A percentile compares a stretch with the other conserved stretches of the same genome.
phyloP scores from a whole-genome alignment of 2,888 invertebrate genomes.

The Lydus trimaculatus region DNA sequence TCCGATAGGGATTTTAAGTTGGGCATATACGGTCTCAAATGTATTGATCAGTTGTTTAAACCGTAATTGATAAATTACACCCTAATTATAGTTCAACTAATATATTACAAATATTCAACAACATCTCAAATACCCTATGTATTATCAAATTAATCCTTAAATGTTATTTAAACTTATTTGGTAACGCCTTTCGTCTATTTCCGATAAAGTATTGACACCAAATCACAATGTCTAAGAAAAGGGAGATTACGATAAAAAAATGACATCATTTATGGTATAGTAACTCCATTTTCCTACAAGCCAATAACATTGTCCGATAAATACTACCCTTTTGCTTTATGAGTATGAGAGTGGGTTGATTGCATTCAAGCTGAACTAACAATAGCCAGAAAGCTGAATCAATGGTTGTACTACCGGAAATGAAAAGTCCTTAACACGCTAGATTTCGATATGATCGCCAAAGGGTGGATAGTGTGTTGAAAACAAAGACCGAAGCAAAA shows the following conservation, averaged over 20 bases:
- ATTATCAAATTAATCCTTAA: neutral
- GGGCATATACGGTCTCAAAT: neutral
- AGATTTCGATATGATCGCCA: constrained; percentile 44
- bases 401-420: constrained; percentile 49
- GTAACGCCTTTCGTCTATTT: neutral
- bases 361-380: constrained; percentile 44
- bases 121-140: neutral
- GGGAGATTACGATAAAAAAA: constrained; percentile 49
- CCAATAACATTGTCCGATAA: constrained; percentile 49
- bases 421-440: constrained; percentile 49
- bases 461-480: constrained; percentile 27
- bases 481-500: too few relatives aligned
- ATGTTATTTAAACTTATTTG: too few relatives aligned
- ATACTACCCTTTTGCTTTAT: constrained; percentile 47
- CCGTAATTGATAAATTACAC: constrained; percentile 1
- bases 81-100: neutral
- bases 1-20: constrained; percentile 2
- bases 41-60: neutral
- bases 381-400: constrained; percentile 38
- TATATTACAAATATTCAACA: neutral
- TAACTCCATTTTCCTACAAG: constrained; percentile 44
- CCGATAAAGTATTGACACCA: neutral
- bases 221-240: neutral
- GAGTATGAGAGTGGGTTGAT: constrained; percentile 45
- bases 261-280: constrained; percentile 36